Percentiles rank a stretch among this genome's conserved stretches.
phyloP scores from a whole-genome alignment of 2,797 vertebrate genomes.

The Neopelma chrysocephalum region DNA sequence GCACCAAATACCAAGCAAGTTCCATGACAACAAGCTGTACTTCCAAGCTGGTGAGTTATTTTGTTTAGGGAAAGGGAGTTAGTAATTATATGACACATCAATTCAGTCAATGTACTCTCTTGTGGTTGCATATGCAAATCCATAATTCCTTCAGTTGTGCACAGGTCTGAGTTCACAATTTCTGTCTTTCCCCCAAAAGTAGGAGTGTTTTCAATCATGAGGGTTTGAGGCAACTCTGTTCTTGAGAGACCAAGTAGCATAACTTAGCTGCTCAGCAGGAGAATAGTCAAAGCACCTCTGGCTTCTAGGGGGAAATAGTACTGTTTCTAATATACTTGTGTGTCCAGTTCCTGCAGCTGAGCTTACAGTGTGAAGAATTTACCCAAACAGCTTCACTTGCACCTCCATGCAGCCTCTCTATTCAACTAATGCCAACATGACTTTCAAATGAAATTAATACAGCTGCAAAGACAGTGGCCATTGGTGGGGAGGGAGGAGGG shows the following conservation, averaged over 20 bases:
- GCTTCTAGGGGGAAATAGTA: not conserved
- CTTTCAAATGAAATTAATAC: not conserved
- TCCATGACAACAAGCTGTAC: slow-evolving; percentile 54
- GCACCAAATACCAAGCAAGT: slow-evolving; percentile 61
- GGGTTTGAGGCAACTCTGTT: not conserved
- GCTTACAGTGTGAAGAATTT: not conserved
- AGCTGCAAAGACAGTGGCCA: not conserved
- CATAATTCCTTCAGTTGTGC: not conserved
- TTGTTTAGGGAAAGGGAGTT: slow-evolving; percentile 11
- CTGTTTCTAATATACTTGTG: not conserved
- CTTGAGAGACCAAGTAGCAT: not conserved
- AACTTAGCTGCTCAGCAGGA: not conserved
- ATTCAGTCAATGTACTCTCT: not conserved
- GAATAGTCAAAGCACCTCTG: not conserved
- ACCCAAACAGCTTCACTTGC: not conserved
- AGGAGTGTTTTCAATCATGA: not conserved
- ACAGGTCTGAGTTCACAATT: not conserved
- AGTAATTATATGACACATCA: not conserved
- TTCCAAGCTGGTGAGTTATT: slow-evolving; percentile 46
- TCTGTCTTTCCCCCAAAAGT: not conserved
- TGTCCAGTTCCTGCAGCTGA: not conserved
- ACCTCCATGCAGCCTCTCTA: not conserved
- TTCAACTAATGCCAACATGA: not conserved
- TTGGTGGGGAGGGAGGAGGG: not conserved
- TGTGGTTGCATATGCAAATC: not conserved